Evolutionary conservation across 2,797 vertebrate genomes (phyloP), one percentile per base, ranked within the genome.

Genomic region (Chrysocyon brachyurus): DNA sequence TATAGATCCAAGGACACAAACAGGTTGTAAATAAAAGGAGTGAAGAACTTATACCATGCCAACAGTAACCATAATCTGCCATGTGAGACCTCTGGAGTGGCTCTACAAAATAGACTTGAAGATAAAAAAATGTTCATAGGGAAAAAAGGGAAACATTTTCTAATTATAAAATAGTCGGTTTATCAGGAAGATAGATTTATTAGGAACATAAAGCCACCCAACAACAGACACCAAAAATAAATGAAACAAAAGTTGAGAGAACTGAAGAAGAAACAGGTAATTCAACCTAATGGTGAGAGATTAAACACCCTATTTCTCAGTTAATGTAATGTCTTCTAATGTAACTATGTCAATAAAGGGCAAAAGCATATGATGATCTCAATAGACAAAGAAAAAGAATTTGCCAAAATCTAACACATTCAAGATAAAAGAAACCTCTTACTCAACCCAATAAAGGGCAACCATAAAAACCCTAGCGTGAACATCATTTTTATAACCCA

Each of bases 251-350:
- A 91, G n/a, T 24, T 4, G 52, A 87, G 54, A 88, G 33, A 82
- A 56, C 12, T 87, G 28, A 85, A 33, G 16, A 9, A 54, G 56
- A 95, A 87, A 82, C 28, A 63, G 52, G 17, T 21, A 96, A 79
- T 63, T 83, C 28, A 94, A 59, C 31, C 40, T 57, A 83, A 57
- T 9, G 90, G 26, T 85, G 21, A 36, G n/a, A 84, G 33, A 91
- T n/a, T 91, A 12, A 63, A 72, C 52, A 77, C 3, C 12, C 8
- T 28, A 52, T 79, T 79, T 91, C 12, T 73, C 49, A 90, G 36
- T 72, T 91, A 93, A 79, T 70, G 46, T 68, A 94, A 81, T n/a
- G 54, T n/a, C 28, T n/a, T 56, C 75, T 78, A 78, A 78, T n/a
- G 52, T n/a, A 54, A 78, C n/a, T 82, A 17, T 21, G 56, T 66